phyloP scores from a whole-genome alignment of 1,140 invertebrate genomes.

The Gonioctena quinquepunctata region DNA sequence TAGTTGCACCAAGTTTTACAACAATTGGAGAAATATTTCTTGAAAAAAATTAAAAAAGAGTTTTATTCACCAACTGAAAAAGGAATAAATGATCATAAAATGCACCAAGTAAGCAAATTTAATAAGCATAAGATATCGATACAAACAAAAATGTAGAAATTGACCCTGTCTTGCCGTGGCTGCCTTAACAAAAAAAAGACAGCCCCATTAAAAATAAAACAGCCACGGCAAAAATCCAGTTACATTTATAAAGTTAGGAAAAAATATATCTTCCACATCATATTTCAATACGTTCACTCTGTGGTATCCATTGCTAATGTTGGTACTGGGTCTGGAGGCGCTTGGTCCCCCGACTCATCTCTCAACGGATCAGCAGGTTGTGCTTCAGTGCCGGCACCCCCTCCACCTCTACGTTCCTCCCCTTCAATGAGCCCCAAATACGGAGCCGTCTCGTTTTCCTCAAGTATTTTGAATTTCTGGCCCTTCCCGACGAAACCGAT shows the following conservation, averaged over 20 bases:
- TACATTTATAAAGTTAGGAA: background rate
- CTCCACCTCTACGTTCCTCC: constrained; percentile 70
- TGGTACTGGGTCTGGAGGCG: constrained; percentile 57
- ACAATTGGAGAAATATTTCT: too few species aligned
- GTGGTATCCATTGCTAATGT: constrained; percentile 63
- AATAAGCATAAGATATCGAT: too few species aligned
- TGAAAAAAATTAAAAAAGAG: too few species aligned
- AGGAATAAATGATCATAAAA: too few species aligned
- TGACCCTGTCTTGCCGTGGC: constrained; percentile 41
- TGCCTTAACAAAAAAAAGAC: constrained; percentile 30
- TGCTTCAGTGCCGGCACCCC: constrained; percentile 52
- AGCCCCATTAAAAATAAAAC: constrained; percentile 35
- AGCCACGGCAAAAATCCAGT: constrained; percentile 42
- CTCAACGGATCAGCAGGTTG: constrained; percentile 38
- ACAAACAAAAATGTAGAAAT: too few species aligned
- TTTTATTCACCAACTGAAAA: too few species aligned
- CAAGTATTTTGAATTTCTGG: constrained; percentile 77
- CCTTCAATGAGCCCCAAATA: constrained; percentile 76
- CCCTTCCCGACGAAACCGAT: constrained; percentile 87
- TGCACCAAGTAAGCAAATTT: background rate
- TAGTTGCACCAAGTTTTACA: too few species aligned
- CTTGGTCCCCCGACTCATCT: constrained; percentile 46
- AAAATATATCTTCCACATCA: background rate
- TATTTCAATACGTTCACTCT: constrained; percentile 58
- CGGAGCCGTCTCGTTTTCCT: constrained; percentile 72